Conservation (phyloP, 2,113 vertebrate species). For the Myotis lucifugus region DNA sequence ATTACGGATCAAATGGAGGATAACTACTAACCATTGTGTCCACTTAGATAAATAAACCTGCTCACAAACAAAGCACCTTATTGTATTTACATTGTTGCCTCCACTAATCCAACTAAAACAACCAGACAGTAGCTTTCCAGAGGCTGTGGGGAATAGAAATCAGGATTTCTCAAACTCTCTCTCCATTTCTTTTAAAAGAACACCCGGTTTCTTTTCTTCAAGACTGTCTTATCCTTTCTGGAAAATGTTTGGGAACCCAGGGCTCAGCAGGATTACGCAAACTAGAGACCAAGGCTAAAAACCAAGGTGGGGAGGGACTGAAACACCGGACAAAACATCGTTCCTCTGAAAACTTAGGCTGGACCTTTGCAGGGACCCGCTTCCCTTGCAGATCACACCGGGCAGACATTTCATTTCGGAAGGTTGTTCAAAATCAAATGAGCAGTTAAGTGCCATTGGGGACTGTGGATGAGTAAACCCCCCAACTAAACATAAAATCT, state of each 20-base stretch:
- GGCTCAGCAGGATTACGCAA: conserved; percentile 25
- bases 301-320: neutral
- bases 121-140: conserved; percentile 64
- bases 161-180: conserved; percentile 17
- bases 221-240: conserved; percentile 24
- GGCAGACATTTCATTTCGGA: neutral
- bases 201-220: neutral
- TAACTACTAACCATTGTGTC: conserved; percentile 77
- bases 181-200: conserved; percentile 43
- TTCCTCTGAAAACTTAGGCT: conserved; percentile 62
- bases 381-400: neutral
- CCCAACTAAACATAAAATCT: conserved; percentile 46
- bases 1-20: conserved; percentile 79
- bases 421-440: neutral
- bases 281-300: conserved; percentile 24
- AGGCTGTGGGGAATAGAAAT: conserved; percentile 44
- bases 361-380: neutral
- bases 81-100: conserved; percentile 79
- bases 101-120: conserved; percentile 76
- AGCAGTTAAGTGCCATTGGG: neutral
- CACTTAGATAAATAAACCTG: conserved; percentile 80
- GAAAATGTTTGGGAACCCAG: neutral
- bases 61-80: conserved; percentile 82
- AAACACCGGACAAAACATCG: neutral
- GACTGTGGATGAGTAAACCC: neutral